A percentile compares a stretch with the other conserved stretches of the same genome.
Conservation (phyloP, 2,113 vertebrate genomes). For the Vulpes vulpes region DNA sequence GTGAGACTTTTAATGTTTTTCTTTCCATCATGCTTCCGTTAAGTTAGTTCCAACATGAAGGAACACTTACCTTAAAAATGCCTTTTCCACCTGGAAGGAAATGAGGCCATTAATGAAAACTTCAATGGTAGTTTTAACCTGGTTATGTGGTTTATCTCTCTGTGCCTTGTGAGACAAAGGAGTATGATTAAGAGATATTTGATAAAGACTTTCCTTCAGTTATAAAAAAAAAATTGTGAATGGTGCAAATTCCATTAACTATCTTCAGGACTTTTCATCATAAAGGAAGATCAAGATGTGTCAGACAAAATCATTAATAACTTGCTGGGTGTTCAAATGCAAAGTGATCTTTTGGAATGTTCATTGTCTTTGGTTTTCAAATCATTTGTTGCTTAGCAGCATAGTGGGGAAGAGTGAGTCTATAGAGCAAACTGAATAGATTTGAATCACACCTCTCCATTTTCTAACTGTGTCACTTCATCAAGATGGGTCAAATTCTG, state of each 20-base stretch:
- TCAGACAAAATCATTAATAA: slow-evolving; percentile 14
- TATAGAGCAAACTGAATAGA: background rate
- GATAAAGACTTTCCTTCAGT: slow-evolving; percentile 61
- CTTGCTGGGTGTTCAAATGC: background rate
- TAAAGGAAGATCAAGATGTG: background rate
- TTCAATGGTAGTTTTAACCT: background rate
- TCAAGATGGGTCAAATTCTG: background rate
- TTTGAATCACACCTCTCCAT: background rate
- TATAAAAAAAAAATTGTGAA: slow-evolving; percentile 74
- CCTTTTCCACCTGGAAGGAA: background rate
- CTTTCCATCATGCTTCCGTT: background rate
- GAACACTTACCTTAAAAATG: background rate
- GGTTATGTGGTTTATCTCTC: background rate
- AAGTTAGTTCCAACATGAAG: background rate
- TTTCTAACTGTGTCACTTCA: background rate
- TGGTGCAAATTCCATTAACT: slow-evolving; percentile 30
- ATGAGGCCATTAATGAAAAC: slow-evolving; percentile 31
- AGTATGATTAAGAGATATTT: slow-evolving; percentile 62
- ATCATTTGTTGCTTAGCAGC: background rate
- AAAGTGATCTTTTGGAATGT: slow-evolving; percentile 27
- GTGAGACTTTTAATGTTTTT: background rate
- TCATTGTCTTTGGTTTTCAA: background rate
- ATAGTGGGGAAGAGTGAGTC: background rate
- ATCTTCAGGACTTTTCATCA: slow-evolving; percentile 25
- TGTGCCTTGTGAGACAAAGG: slow-evolving; percentile 43